These are phyloP conservation scores for Melanotaenia duboulayi DNA, from an alignment of 2,113 vertebrate genomes.

Conservation along the genomic window DNA sequence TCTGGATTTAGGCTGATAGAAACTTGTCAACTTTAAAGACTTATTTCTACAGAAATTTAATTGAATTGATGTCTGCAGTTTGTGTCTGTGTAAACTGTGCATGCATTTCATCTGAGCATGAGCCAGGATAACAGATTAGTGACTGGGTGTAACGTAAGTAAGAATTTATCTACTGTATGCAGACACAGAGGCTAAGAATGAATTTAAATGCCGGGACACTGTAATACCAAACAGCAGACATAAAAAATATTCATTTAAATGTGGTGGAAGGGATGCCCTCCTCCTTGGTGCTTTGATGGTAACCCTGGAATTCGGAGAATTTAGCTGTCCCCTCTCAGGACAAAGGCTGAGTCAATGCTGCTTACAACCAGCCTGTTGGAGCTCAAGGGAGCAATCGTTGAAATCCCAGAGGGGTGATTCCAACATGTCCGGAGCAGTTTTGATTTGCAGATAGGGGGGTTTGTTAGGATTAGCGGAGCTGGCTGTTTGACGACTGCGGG, in stretches of 20 bases:
- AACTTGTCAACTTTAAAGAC: neutral
- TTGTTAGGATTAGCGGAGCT: slow-evolving; percentile 11
- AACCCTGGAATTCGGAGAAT: slow-evolving; percentile 80
- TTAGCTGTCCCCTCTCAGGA: slow-evolving; percentile 47
- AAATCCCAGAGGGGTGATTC: slow-evolving; percentile 37
- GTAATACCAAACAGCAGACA: no score
- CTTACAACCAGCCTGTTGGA: slow-evolving; percentile 39
- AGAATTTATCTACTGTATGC: no score
- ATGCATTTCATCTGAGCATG: no score
- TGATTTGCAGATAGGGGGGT: slow-evolving; percentile 41
- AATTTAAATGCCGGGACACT: no score
- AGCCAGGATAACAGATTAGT: no score
- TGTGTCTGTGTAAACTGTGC: no score
- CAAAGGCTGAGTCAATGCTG: slow-evolving; percentile 63
- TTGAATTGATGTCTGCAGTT: neutral
- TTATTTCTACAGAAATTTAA: neutral
- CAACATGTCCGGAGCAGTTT: slow-evolving; percentile 19
- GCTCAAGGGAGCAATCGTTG: slow-evolving; percentile 48
- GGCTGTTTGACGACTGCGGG: neutral
- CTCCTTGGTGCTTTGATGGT: slow-evolving; percentile 69
- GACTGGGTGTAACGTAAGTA: no score
- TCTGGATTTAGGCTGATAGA: slow-evolving; percentile 14
- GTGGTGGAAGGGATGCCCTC: slow-evolving; percentile 36
- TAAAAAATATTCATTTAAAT: neutral
- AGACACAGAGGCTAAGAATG: no score